These are phyloP conservation scores for Cirrhinus molitorella DNA, from an alignment of 2,797 vertebrate genomes.

Conservation along the genomic window DNA sequence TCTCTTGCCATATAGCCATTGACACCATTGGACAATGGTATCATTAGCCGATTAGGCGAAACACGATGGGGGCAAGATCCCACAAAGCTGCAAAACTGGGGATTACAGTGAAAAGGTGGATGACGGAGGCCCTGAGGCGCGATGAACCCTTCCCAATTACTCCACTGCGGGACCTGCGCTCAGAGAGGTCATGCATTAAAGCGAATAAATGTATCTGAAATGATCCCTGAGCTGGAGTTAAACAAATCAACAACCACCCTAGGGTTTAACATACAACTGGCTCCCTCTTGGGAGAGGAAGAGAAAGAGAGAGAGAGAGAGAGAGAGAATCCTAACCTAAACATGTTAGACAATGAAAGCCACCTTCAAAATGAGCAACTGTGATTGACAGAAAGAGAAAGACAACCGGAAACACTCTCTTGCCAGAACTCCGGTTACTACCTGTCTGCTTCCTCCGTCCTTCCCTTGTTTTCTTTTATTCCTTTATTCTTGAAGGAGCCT, in stretches of 20 bases:
- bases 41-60: conserved; percentile 82
- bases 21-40: conserved; percentile 85
- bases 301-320: conserved; percentile 36
- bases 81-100: conserved; percentile 70
- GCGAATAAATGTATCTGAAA: conserved; percentile 90
- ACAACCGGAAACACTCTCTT: conserved; percentile 58
- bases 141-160: conserved; percentile 84
- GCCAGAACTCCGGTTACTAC: conserved; percentile 78
- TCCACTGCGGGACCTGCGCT: conserved; percentile 73
- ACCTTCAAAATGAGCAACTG: conserved; percentile 15
- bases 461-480: conserved; percentile 94
- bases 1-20: conserved; percentile 78
- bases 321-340: conserved; percentile 16
- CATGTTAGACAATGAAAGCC: background rate
- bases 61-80: conserved; percentile 71
- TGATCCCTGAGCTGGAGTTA: conserved; percentile 69
- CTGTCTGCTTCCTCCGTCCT: conserved; percentile 78
- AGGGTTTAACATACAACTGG: conserved; percentile 31
- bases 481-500: conserved; percentile 97
- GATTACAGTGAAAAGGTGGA: conserved; percentile 45
- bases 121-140: conserved; percentile 71
- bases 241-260: conserved; percentile 34
- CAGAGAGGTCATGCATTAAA: conserved; percentile 82
- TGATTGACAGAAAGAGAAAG: conserved; percentile 46
- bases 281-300: conserved; percentile 42